Base-by-base conservation (phyloP, 2,113 vertebrate species). In the Lichenostomus cassidix region DNA sequence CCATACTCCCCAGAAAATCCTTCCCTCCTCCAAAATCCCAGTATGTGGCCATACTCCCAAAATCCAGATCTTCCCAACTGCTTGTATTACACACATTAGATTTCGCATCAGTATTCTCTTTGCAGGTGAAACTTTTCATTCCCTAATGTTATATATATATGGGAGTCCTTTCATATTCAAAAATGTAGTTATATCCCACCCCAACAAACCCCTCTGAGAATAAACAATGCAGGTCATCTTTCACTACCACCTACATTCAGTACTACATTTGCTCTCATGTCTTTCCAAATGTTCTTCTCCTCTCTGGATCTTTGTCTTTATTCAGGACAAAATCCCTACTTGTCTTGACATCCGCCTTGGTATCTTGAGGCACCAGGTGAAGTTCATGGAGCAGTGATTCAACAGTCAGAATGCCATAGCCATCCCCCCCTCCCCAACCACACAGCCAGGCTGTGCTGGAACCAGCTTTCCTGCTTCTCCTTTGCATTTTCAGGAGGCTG, bases 351-450 rank as follows among this genome's bases (percentile, higher is more conserved):
- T 10, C 12, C n/a, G 9, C 19, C 4, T 52, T 29, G 29, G 13
- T 29, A 14, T 18, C 41, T 60, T 2, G 2, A 60, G 25, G 20
- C 22, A 25, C 2, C 17, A 9, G 19, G 5, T 76, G 68, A 71
- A 27, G 52, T 6, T 16, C 22, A 23, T 5, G 13, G 27, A 59
- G 52, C 35, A 42, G n/a, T 0, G 21, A n/a, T 11, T 23, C 11
- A 29, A 39, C 49, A 79, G 50, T 1, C 4, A 0, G 11, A 70
- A 41, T 1, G 4, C 25, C 37, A 21, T 0, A 2, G n/a, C 24
- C 25, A 59, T 7, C 14, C 21, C 31, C 67, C 69, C 27, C 35
- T 63, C 76, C 49, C 33, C 12, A n/a, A 3, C 33, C 1, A 0
- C 25, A 29, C 25, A 59, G 22, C 35, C 77, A 77, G 59, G 44